These are phyloP conservation scores for Euzophera pinguis DNA, from an alignment of 2,888 invertebrate species.

Conservation along the genomic window DNA sequence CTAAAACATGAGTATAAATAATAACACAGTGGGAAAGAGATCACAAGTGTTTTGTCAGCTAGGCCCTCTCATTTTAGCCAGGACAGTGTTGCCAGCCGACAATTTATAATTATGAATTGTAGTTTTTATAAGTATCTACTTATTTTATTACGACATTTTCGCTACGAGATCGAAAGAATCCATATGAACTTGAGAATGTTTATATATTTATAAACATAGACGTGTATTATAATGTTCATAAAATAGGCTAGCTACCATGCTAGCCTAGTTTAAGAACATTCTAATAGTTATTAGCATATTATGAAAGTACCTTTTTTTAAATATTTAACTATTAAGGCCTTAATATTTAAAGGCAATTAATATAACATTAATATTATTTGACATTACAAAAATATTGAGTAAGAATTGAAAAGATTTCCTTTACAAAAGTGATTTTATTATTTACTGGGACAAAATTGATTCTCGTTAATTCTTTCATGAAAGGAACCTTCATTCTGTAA, in stretches of 20 bases:
- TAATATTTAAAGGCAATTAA: no score
- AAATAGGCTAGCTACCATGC: no score
- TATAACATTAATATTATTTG: not conserved
- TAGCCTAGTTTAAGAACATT: no score
- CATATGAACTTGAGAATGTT: no score
- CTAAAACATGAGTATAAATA: constrained; percentile 22
- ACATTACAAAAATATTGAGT: not conserved
- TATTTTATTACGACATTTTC: not conserved
- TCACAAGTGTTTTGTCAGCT: constrained; percentile 24
- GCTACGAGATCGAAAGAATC: no score
- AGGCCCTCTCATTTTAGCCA: constrained; percentile 38
- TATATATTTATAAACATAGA: no score
- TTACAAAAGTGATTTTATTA: not conserved
- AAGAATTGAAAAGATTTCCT: not conserved
- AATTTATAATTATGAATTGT: constrained; percentile 15
- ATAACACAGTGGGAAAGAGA: constrained; percentile 36
- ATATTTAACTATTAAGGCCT: no score
- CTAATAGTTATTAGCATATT: no score
- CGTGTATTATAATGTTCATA: no score
- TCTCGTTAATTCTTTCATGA: not conserved
- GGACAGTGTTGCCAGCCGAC: constrained; percentile 29
- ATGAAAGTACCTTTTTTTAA: no score
- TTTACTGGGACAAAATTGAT: not conserved
- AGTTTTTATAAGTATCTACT: not conserved
- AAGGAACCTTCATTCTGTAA: not conserved